Base-by-base conservation (phyloP, 2,113 vertebrate species). In the Syrmaticus mikado region DNA sequence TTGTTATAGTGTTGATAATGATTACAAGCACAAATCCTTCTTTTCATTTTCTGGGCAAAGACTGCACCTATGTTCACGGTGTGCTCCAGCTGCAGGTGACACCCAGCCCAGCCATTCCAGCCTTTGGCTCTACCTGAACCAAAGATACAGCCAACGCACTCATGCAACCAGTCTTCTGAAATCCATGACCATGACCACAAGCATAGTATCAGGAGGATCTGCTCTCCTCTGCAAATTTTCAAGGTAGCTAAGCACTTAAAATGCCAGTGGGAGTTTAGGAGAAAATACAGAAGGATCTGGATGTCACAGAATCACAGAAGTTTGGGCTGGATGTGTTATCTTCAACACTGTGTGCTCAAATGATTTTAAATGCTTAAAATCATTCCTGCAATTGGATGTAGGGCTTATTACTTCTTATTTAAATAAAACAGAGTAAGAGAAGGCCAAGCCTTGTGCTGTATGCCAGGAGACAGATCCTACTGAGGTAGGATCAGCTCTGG, bases 11-110 rank as follows among this genome's bases (percentile, higher is more conserved):
- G 9, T 9, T 74, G n/a, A 7, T 66, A 38, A 53, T 30, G 66
- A 76, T 20, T 38, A 73, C 16, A 36, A 16, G 21, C 70, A 36
- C n/a, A 86, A 92, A 50, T n/a, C 22, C 9, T 43, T 45, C 4
- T 13, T 72, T 82, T 50, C 3, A 10, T 68, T 78, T n/a, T 58
- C 52, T 75, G 66, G 22, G 30, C 24, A 88, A 80, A 80, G 45
- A 14, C 22, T 32, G 3, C 20, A 45, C 19, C 40, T 17, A 46
- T 6, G 3, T 10, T 43, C 15, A n/a, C 9, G 21, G 20, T n/a
- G 19, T n/a, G 43, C 30, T 46, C 43, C 32, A 28, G 16, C 1
- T 60, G 7, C 11, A 1, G 12, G 1, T 19, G 10, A 8, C 11
- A 6, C 5, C 67, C 43, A 58, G 18, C 46, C 40, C 36, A 68